A percentile compares a stretch with the other conserved stretches of the same genome.
Conservation (phyloP, 2,888 invertebrate genomes). For the Lasioglossum marginatum region DNA sequence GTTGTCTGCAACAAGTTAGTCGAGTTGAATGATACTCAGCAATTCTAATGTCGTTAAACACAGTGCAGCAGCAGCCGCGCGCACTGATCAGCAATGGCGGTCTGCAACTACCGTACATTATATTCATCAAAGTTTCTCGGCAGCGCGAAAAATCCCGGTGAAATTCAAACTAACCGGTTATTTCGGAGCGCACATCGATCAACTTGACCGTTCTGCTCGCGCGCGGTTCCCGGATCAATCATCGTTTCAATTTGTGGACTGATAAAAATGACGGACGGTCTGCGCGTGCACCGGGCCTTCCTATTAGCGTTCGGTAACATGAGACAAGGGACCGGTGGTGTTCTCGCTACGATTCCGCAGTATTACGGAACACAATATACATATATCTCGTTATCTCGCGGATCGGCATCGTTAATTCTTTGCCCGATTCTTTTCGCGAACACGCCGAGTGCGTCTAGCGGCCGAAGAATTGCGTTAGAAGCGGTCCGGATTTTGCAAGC, state of each 20-base stretch:
- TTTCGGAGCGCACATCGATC: background rate
- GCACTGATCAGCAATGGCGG: background rate
- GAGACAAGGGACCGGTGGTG: background rate
- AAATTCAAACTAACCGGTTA: slow-evolving; percentile 7
- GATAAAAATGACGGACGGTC: background rate
- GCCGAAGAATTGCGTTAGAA: slow-evolving; percentile 13
- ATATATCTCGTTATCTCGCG: slow-evolving; percentile 11
- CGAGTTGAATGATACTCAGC: background rate
- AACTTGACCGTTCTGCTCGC: background rate
- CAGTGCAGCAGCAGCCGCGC: background rate
- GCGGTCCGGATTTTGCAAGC: slow-evolving; percentile 5
- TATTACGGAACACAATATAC: slow-evolving; percentile 10
- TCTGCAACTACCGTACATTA: background rate
- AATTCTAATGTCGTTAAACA: background rate
- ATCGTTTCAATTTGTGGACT: background rate
- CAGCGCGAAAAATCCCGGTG: background rate
- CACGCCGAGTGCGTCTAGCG: background rate
- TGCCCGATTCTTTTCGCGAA: background rate
- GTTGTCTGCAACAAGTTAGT: background rate
- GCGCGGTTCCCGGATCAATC: background rate
- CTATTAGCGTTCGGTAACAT: background rate
- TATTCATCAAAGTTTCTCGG: background rate
- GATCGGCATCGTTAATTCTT: slow-evolving; percentile 8
- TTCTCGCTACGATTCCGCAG: background rate
- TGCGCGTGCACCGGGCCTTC: background rate